Base-by-base conservation (phyloP, 35 echinoderm and acorn worm genomes). In the Acanthaster planci region DNA sequence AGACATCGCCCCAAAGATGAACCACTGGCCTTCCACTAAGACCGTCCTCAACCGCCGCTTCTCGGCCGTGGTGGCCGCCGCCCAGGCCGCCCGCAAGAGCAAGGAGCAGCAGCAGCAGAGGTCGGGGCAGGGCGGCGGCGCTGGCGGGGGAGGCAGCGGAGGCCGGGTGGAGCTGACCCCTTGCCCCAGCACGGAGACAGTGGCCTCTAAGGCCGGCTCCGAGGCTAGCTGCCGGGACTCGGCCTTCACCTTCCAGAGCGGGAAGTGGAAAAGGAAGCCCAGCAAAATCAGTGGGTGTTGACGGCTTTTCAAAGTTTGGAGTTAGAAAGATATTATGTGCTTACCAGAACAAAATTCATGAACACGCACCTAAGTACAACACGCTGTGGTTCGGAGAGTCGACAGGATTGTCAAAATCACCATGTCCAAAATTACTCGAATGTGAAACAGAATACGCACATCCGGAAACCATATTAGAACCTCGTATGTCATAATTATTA, bases 101-200 rank as follows among this genome's bases (percentile, higher is more conserved):
- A 40, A 19, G 7, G 78, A 26, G 12, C 26, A 72, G 18, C 64
- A 72, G 76, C 39, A 23, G 3, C 12, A 17, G 68, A 12, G 56
- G 51, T 38, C 47, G 47, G 23, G 72, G n/a, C n/a, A 39, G 44
- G 81, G 76, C 52, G 44, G 56, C 52, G 34, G 82, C 38, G 51
- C 67, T 18, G 60, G 55, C 12, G 44, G 78, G 8, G 60, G 37
- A 36, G 86, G 64, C 21, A 40, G 79, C 15, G 75, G 89, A 39
- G 86, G 83, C 42, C 60, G 93, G 35, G 60, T 95, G 29, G 90
- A 88, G 27, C 84, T 95, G n/a, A 95, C 93, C n/a, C 93, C 93
- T 36, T 85, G 90, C 82, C 84, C 90, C 32, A 95, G 92, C 37
- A 84, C 81, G 40, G 93, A 95, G 76, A 88, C 68, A 21, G 67